A percentile compares a stretch with the other conserved stretches of the same genome.
phyloP scores from a whole-genome alignment of 2,113 vertebrate genomes.

The Thermophis baileyi region DNA sequence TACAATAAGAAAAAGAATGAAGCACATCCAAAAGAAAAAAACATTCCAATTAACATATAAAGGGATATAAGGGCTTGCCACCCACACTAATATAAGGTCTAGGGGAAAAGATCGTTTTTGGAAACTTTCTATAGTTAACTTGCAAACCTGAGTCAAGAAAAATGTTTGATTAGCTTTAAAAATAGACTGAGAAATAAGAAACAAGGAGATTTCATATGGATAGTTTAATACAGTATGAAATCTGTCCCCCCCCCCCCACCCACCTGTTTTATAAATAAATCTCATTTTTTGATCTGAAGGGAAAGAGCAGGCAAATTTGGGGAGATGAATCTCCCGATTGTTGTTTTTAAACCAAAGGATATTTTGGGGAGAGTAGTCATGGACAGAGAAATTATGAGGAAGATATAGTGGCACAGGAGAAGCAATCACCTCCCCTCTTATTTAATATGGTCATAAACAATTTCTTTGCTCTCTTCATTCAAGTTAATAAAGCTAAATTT shows the following conservation, averaged over 20 bases:
- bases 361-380: background rate
- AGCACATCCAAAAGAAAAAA: background rate
- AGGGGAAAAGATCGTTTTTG: background rate
- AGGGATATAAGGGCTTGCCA: background rate
- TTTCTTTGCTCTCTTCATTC: background rate
- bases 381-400: background rate
- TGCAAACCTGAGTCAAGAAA: background rate
- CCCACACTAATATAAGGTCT: background rate
- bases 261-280: too few species aligned
- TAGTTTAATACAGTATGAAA: background rate
- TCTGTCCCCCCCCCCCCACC: background rate
- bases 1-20: background rate
- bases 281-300: background rate
- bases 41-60: background rate
- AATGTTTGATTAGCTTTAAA: background rate
- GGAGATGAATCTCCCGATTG: background rate
- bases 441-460: background rate
- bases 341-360: background rate
- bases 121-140: background rate
- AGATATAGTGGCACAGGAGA: too few species aligned
- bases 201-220: background rate
- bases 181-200: background rate
- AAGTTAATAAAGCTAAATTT: too few species aligned
- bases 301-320: background rate
- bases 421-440: background rate